Base-by-base conservation (phyloP, 2,888 invertebrate genomes). In the Baronia brevicornis region DNA sequence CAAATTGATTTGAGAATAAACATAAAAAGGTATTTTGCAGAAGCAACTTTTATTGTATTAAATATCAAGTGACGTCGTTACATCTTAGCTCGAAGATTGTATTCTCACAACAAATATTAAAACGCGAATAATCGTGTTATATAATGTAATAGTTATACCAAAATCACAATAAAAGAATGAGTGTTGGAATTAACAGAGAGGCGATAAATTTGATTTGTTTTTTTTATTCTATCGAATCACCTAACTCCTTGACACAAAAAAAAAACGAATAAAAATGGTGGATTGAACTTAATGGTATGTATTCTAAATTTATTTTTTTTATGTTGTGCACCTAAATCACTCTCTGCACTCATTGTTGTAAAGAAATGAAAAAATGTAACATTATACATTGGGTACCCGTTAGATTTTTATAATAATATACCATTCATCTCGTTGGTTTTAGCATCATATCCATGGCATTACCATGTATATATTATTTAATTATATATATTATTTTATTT, bases 101-200 rank as follows among this genome's bases (percentile, higher is more conserved):
- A 71, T 69, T 84, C 85, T 85, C 85, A 85, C 85, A 85, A 84
- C 85, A 85, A 85, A 84, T 85, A 84, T 63, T 73, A 82, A 75
- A 72, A 54, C 60, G 60, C 58, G 61, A 62, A 51, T 60, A 55
- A 56, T 46, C 46, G 52, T 63, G 54, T 60, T 56, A 60, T 59
- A 55, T 64, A 64, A 66, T 80, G 71, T 80, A 73, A 70, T 59
- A 59, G 60, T 57, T 55, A 72, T 69, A 77, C 72, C 71, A 74
- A 80, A 77, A 78, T 70, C 69, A 69, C 70, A 84, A 84, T 84
- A 74, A 85, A 85, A 82, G 72, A 79, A 84, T 80, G 79, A 84
- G 82, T 84, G 84, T 84, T 80, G 82, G 75, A 84, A 84, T 84
- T 84, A 84, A 85, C 80, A 74, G 79, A 78, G 69, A 74, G 70